Evolutionary conservation across 2,888 invertebrate genomes (phyloP).

Genomic region (Meganola albula): DNA sequence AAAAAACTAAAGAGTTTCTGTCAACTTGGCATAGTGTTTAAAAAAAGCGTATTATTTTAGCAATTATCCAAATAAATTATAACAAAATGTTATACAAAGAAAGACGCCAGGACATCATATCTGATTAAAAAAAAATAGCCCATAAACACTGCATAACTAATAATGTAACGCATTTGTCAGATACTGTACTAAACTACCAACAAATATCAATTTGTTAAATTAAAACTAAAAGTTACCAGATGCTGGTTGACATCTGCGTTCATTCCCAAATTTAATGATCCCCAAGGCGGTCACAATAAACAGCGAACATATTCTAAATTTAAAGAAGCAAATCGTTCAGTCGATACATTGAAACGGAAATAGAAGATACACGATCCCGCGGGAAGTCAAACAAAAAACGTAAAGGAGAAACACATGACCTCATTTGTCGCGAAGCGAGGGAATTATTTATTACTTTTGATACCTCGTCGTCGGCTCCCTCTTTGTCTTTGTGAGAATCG

Average conservation of each 20-base stretch:
- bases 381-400: constrained; percentile 70
- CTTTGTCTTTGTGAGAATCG: constrained; percentile 53
- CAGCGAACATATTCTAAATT: constrained; percentile 73
- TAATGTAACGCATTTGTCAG: constrained; percentile 18
- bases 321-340: constrained; percentile 72
- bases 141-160: constrained; percentile 23
- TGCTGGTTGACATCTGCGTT: constrained; percentile 63
- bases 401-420: constrained; percentile 76
- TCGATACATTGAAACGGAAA: constrained; percentile 72
- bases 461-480: constrained; percentile 58
- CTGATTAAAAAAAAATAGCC: constrained; percentile 1
- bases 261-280: constrained; percentile 58
- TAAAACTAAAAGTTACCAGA: constrained; percentile 53
- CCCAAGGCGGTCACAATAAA: constrained; percentile 69
- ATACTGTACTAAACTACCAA: constrained; percentile 20
- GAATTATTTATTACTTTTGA: constrained; percentile 76
- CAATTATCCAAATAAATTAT: too few relatives aligned
- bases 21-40: too few relatives aligned
- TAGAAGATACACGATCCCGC: constrained; percentile 76
- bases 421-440: constrained; percentile 70
- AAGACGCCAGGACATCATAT: neutral
- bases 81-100: neutral
- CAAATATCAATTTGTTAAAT: constrained; percentile 38
- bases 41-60: too few relatives aligned
- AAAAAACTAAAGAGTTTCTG: too few relatives aligned